Base-by-base conservation (phyloP, 2,888 invertebrate species). In the Eupithecia centaureata region DNA sequence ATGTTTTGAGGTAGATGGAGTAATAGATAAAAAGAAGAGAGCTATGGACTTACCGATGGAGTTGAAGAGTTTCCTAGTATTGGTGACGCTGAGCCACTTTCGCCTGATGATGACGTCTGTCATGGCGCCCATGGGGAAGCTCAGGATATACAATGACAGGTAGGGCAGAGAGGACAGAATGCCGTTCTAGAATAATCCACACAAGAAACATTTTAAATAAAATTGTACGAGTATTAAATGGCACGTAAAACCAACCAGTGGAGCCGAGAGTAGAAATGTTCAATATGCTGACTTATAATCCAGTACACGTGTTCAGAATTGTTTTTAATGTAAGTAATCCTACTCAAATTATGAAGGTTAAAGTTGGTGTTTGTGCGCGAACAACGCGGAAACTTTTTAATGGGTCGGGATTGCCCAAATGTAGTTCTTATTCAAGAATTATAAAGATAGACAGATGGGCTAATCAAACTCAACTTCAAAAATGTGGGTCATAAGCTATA, bases 131-230 rank as follows among this genome's bases (percentile, higher is more conserved):
- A 96, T 95, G 0, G 95, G 92, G 77, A 96, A 96, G 76, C 96
- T 96, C 57, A 96, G 84, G 15, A 95, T 69, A 94, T 95, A 97
- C 91, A 97, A 96, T 0, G 94, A 94, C 27, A 97, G 86, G 82
- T 97, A 97, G 0, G 97, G 97, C 30, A 96, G 81, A 0, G 96
- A 95, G 0, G 96, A 96, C 0, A 96, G 82, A 7, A 95, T 76
- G 4, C 96, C 96, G 78, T 96, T 96, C 94, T 95, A 84, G 22
- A 58, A 57, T 25, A 5, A 7, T 25, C 1, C 13, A 52, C 27
- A 27, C 13, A 27, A 52, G 12, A 18, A 1, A 52, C 15, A 52
- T 5, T 1, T 0, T 15, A 27, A 27, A 52, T 12, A 13, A 27
- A 15, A 52, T 15, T 27, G 5, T 15, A 27, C 5, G 7, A 27